Evolutionary conservation across 2,888 invertebrate species (phyloP).

Genomic region (Brassicogethes aeneus): DNA sequence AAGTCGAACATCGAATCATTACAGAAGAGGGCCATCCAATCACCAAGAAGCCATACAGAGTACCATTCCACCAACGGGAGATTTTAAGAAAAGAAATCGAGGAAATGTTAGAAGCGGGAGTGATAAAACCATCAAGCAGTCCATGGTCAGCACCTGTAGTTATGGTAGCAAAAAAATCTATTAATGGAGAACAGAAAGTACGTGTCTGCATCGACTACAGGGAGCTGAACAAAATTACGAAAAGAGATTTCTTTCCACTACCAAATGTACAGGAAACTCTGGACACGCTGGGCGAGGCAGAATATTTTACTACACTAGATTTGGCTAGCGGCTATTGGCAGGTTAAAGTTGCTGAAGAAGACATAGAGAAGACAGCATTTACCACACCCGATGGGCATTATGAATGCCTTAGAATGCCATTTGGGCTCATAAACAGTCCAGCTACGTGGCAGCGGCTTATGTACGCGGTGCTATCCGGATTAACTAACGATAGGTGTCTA

Average conservation of each 20-base stretch:
- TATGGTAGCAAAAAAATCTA: constrained; percentile 1
- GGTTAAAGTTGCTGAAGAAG: constrained; percentile 15
- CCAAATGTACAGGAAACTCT: too few relatives aligned
- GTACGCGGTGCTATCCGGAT: too few relatives aligned
- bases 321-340: constrained; percentile 23
- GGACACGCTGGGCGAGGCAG: too few relatives aligned
- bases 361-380: constrained; percentile 13
- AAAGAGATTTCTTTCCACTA: too few relatives aligned
- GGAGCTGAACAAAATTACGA: too few relatives aligned
- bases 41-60: background rate
- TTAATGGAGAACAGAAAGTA: background rate
- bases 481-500: too few relatives aligned
- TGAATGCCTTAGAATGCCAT: too few relatives aligned
- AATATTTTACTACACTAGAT: constrained; percentile 23
- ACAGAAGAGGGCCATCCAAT: background rate
- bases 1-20: background rate
- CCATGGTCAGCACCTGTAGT: background rate
- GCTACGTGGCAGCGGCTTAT: too few relatives aligned
- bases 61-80: too few relatives aligned
- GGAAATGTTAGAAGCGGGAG: background rate
- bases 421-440: too few relatives aligned
- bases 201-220: too few relatives aligned
- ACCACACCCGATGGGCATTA: constrained; percentile 1
- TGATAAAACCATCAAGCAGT: too few relatives aligned
- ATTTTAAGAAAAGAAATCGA: background rate